Percentiles rank a stretch among this genome's conserved stretches.
Conservation (phyloP, 2,888 invertebrate genomes). For the Tenthredo distinguenda region DNA sequence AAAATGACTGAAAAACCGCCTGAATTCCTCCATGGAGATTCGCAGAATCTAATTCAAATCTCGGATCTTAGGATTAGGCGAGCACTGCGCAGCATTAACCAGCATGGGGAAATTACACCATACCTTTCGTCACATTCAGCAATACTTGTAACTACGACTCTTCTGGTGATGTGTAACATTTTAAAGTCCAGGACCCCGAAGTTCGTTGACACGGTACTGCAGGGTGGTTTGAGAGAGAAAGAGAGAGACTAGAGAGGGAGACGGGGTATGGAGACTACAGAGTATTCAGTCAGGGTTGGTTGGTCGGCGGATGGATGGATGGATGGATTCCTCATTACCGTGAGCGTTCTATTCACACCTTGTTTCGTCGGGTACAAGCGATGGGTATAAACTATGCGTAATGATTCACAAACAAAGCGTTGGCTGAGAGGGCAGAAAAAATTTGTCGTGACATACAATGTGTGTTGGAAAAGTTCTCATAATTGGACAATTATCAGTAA, state of each 20-base stretch:
- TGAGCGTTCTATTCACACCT: constrained; percentile 71
- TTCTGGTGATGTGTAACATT: background rate
- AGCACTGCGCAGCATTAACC: background rate
- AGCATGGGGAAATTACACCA: background rate
- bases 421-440: background rate
- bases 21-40: background rate
- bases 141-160: background rate
- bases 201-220: constrained; percentile 15
- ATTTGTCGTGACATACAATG: background rate
- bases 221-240: background rate
- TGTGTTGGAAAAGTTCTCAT: background rate
- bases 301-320: constrained; percentile 63
- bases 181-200: background rate
- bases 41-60: background rate
- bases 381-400: constrained; percentile 60
- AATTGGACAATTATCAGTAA: background rate
- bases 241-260: background rate
- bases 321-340: constrained; percentile 72
- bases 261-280: constrained; percentile 24
- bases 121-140: background rate
- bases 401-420: constrained; percentile 32
- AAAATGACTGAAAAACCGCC: background rate
- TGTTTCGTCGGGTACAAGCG: constrained; percentile 60
- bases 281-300: constrained; percentile 60
- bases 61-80: background rate